Evolutionary conservation across 2,113 vertebrate species (phyloP).

Genomic region (Chamaetylas fuelleborni): DNA sequence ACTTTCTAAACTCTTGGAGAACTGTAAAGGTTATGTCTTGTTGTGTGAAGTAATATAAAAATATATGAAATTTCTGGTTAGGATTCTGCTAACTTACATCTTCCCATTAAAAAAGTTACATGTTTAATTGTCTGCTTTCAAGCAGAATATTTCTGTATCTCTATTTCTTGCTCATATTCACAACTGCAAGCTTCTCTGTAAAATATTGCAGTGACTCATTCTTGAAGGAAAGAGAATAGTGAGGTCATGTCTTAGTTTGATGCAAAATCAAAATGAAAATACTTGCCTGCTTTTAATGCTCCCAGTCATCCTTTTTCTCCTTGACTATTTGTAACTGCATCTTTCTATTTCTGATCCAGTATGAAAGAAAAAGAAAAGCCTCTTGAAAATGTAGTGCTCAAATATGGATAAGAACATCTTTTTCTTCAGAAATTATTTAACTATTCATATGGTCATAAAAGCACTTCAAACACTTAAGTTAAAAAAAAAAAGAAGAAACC

Average conservation of each 20-base stretch:
- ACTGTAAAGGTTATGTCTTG: neutral
- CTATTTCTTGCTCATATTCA: neutral
- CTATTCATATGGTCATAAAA: neutral
- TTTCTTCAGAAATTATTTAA: neutral
- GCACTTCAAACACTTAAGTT: neutral
- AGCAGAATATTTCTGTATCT: neutral
- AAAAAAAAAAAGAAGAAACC: neutral
- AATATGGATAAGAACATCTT: neutral
- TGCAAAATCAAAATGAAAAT: slow-evolving; percentile 24
- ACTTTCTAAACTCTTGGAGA: neutral
- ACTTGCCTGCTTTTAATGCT: slow-evolving; percentile 15
- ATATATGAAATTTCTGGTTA: neutral
- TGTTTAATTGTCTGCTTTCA: neutral
- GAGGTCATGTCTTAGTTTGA: neutral
- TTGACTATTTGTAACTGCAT: slow-evolving; percentile 4
- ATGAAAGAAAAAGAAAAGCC: neutral
- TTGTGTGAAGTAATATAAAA: neutral
- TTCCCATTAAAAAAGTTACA: neutral
- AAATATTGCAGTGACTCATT: neutral
- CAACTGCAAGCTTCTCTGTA: neutral
- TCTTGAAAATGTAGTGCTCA: neutral
- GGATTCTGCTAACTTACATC: neutral
- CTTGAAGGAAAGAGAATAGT: neutral
- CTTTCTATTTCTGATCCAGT: neutral
- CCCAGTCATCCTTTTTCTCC: slow-evolving; percentile 17